phyloP scores from a whole-genome alignment of 2,113 vertebrate species.

The Sigmodon hispidus region DNA sequence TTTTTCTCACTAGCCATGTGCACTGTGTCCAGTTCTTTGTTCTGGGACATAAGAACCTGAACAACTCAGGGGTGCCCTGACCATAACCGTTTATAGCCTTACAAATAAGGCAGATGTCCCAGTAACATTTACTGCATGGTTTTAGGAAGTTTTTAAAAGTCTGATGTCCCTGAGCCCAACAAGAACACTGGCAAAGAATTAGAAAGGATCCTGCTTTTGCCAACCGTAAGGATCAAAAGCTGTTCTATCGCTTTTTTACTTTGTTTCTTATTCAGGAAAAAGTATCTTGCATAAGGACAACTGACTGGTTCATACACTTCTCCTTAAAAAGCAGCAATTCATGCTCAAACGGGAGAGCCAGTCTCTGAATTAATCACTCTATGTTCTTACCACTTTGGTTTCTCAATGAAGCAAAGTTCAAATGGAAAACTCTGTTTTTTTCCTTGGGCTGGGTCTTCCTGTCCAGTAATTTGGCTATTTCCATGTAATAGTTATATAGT shows the following conservation, averaged over 20 bases:
- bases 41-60: not conserved
- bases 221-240: not conserved
- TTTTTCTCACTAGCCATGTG: not conserved
- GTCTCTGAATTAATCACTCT: not conserved
- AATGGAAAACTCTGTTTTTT: constrained; percentile 63
- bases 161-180: not conserved
- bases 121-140: not conserved
- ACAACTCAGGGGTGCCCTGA: not conserved
- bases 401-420: constrained; percentile 36
- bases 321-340: not conserved
- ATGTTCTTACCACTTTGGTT: constrained; percentile 55
- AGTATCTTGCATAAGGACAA: not conserved
- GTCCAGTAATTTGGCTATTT: constrained; percentile 66
- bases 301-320: not conserved
- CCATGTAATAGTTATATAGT: constrained; percentile 72
- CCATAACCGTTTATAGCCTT: not conserved
- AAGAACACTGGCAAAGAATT: not conserved
- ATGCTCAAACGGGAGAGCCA: not conserved
- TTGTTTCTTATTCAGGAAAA: not conserved
- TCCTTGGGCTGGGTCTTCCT: constrained; percentile 78
- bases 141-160: not conserved
- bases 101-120: not conserved
- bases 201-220: constrained; percentile 15
- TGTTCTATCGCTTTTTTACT: not conserved
- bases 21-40: not conserved